phyloP scores from a whole-genome alignment of 2,888 invertebrate genomes.

The Cantharis flavilabris region DNA sequence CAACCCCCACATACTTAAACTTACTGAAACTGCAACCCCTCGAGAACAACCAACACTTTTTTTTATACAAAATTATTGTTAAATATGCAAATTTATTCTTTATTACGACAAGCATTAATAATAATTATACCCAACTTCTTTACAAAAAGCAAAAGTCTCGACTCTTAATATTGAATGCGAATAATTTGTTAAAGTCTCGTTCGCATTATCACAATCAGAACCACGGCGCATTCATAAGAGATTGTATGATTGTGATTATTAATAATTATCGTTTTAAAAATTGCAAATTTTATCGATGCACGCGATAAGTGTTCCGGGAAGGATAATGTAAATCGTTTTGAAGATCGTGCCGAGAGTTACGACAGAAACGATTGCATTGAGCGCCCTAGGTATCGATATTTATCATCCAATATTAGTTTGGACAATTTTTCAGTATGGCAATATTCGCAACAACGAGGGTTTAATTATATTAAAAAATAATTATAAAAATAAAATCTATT shows the following conservation, averaged over 20 bases:
- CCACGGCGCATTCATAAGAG: conserved; percentile 15
- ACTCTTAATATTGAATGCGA: conserved; percentile 15
- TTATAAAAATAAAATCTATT: neutral
- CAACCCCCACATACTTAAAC: neutral
- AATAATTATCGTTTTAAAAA: conserved; percentile 27
- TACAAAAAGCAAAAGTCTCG: conserved; percentile 6
- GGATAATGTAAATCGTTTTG: conserved; percentile 13
- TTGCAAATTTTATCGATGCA: conserved; percentile 25
- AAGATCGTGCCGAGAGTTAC: conserved; percentile 18
- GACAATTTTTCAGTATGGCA: neutral
- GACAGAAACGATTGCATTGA: conserved; percentile 20
- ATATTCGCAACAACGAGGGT: neutral
- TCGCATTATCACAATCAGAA: conserved; percentile 13
- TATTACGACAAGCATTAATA: neutral
- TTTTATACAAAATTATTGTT: neutral
- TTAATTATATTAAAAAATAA: neutral
- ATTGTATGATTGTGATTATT: conserved; percentile 26
- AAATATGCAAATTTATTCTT: neutral
- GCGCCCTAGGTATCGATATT: conserved; percentile 24
- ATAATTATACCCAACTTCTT: conserved; percentile 15
- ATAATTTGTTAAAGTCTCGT: conserved; percentile 14
- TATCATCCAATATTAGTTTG: conserved; percentile 4
- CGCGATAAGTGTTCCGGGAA: conserved; percentile 23
- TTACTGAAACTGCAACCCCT: neutral
- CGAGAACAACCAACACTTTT: neutral